Evolutionary conservation across 2,888 invertebrate species (phyloP).

Genomic region (Eupithecia insigniata): DNA sequence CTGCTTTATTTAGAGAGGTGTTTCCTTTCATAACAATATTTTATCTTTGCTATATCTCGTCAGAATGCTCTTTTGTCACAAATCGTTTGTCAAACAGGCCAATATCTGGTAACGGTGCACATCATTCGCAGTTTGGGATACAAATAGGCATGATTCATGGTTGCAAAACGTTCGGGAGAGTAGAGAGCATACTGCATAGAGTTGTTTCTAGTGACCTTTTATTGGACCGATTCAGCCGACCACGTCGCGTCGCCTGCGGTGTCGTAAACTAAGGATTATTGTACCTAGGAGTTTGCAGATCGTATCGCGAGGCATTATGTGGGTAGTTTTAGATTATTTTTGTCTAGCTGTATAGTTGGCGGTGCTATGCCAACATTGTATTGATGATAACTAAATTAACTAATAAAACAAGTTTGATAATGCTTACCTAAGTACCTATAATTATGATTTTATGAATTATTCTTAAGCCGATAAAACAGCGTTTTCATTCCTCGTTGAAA

Average conservation of each 20-base stretch:
- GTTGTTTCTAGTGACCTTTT: constrained; percentile 46
- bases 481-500: constrained; percentile 21
- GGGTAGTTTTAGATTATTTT: background rate
- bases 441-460: background rate
- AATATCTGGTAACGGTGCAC: constrained; percentile 30
- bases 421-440: background rate
- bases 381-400: background rate
- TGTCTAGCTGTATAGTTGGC: background rate
- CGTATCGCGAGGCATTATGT: background rate
- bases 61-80: constrained; percentile 41
- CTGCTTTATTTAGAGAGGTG: constrained; percentile 66
- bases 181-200: constrained; percentile 50
- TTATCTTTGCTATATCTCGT: constrained; percentile 52
- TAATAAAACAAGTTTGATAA: background rate
- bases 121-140: constrained; percentile 29
- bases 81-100: constrained; percentile 10
- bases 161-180: constrained; percentile 49
- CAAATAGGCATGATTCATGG: constrained; percentile 41
- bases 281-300: constrained; percentile 32
- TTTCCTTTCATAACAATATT: constrained; percentile 53
- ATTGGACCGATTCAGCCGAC: constrained; percentile 36
- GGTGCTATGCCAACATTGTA: background rate
- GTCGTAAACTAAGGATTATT: constrained; percentile 70
- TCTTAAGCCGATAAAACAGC: background rate
- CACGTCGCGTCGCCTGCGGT: constrained; percentile 56